A percentile compares a stretch with the other conserved stretches of the same genome.
Evolutionary conservation across 2,888 invertebrate species (phyloP).

Genomic region (Nebria salina): DNA sequence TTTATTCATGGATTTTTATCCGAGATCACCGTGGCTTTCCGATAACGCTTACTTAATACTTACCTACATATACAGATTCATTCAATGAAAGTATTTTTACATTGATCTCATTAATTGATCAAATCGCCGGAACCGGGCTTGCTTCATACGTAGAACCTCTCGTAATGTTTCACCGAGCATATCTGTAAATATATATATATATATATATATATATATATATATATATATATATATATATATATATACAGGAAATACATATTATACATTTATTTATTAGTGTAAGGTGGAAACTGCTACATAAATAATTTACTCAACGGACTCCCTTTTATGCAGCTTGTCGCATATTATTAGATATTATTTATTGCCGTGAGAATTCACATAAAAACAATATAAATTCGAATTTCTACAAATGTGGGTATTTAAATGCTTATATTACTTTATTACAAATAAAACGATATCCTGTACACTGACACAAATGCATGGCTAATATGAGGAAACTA

Average conservation of each 20-base stretch:
- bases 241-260: conserved; percentile 22
- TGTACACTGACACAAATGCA: neutral
- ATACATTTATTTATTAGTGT: conserved; percentile 41
- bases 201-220: conserved; percentile 32
- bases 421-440: neutral
- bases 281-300: conserved; percentile 42
- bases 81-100: neutral
- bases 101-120: conserved; percentile 17
- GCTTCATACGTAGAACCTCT: neutral
- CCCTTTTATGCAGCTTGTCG: conserved; percentile 39
- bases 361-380: conserved; percentile 38
- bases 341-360: conserved; percentile 39
- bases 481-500: too few relatives aligned
- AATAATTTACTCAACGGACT: conserved; percentile 31
- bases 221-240: conserved; percentile 11
- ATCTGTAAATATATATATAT: neutral
- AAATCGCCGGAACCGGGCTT: neutral
- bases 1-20: conserved; percentile 48
- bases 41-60: neutral
- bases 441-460: neutral
- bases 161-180: too few relatives aligned
- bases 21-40: conserved; percentile 30
- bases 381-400: conserved; percentile 34
- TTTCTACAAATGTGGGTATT: conserved; percentile 40
- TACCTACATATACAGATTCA: conserved; percentile 1